These are phyloP conservation scores for Astropecten irregularis DNA, from an alignment of 53 echinoderm and acorn worm genomes.

Conservation along the genomic window DNA sequence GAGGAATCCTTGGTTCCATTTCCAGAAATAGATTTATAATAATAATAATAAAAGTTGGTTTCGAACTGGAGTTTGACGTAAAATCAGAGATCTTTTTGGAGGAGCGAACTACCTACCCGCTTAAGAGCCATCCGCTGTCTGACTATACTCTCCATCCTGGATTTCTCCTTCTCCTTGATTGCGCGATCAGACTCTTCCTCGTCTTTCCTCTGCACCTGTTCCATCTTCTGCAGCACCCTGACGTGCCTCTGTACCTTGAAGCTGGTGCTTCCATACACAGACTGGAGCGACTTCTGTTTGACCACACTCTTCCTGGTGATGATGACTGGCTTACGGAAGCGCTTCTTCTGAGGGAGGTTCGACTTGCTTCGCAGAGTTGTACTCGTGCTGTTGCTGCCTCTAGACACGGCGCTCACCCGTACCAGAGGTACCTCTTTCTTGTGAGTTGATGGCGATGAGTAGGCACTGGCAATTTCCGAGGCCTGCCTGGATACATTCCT, in stretches of 20 bases:
- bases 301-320: constrained; percentile 84
- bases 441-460: not conserved
- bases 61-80: no score
- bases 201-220: constrained; percentile 64
- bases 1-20: no score
- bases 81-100: no score
- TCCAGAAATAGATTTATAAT: no score
- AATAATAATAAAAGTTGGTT: no score
- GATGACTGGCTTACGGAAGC: constrained; percentile 57
- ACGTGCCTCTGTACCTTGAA: constrained; percentile 81
- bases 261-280: constrained; percentile 80
- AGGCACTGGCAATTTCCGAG: not conserved
- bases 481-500: not conserved
- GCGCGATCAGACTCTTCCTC: constrained; percentile 68
- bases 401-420: not conserved
- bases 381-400: constrained; percentile 13
- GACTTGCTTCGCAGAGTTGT: not conserved
- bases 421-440: not conserved
- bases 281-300: constrained; percentile 67
- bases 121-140: constrained; percentile 77
- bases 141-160: constrained; percentile 52
- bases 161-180: constrained; percentile 36
- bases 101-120: constrained; percentile 53
- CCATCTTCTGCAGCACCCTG: constrained; percentile 82
- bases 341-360: constrained; percentile 6